Evolutionary conservation across 2,113 vertebrate species (phyloP).

Genomic region (Chrysochloris asiatica): DNA sequence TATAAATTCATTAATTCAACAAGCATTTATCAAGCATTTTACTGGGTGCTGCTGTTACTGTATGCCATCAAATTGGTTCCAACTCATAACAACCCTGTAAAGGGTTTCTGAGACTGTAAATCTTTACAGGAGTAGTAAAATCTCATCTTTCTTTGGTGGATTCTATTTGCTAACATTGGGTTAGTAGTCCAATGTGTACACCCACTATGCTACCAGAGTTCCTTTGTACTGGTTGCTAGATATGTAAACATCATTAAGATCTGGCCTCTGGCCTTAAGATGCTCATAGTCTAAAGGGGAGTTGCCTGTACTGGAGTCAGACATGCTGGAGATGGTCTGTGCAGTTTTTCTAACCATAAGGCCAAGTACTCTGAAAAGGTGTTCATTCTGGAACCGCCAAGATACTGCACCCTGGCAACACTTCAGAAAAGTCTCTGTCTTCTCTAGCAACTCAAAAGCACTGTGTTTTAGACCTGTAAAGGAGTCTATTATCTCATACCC

Average conservation of each 20-base stretch:
- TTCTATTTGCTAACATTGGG: too few relatives aligned
- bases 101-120: too few relatives aligned
- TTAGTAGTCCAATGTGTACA: too few relatives aligned
- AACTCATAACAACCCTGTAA: too few relatives aligned
- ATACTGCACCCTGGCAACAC: neutral
- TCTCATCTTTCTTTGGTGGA: too few relatives aligned
- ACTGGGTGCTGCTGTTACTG: neutral
- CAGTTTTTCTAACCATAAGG: neutral
- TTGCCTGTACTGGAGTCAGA: neutral
- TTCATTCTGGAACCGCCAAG: neutral
- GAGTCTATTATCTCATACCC: neutral
- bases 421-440: neutral
- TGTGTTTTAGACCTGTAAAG: constrained; percentile 2
- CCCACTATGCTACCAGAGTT: too few relatives aligned
- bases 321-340: neutral
- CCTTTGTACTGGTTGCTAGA: neutral
- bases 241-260: neutral
- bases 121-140: too few relatives aligned
- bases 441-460: neutral
- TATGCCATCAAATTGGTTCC: too few relatives aligned
- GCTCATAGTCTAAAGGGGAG: neutral
- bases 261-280: constrained; percentile 6
- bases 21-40: neutral
- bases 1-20: neutral
- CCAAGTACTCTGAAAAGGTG: neutral